phyloP scores from a whole-genome alignment of 2,797 vertebrate species.

The Melanogrammus aeglefinus region DNA sequence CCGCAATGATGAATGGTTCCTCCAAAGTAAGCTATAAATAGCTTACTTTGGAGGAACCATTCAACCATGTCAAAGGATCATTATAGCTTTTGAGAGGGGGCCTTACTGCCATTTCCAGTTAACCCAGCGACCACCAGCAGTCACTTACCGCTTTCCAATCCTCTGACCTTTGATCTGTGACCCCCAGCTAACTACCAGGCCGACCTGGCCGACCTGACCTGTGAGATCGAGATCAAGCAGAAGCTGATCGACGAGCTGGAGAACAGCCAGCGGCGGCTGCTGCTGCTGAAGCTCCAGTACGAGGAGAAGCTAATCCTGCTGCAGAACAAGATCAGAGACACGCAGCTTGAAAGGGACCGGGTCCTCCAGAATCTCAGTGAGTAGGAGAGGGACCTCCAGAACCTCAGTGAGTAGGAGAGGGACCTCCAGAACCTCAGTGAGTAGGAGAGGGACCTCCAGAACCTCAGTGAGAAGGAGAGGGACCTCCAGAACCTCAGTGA shows the following conservation, averaged over 20 bases:
- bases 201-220: slow-evolving; percentile 92
- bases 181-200: slow-evolving; percentile 86
- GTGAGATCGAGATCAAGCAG: slow-evolving; percentile 99
- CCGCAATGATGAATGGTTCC: too few species aligned
- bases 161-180: background rate
- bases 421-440: too few species aligned
- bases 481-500: too few species aligned
- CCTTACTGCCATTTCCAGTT: background rate
- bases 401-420: too few species aligned
- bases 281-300: slow-evolving; percentile 93
- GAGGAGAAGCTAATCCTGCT: slow-evolving; percentile 95
- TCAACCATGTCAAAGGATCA: too few species aligned
- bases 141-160: background rate
- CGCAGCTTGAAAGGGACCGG: slow-evolving; percentile 92
- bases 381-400: too few species aligned
- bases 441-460: too few species aligned
- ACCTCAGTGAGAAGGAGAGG: too few species aligned
- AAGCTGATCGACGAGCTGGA: slow-evolving; percentile 97
- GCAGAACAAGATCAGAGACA: slow-evolving; percentile 97
- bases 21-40: too few species aligned
- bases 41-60: too few species aligned
- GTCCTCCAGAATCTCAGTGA: slow-evolving; percentile 93
- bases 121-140: background rate
- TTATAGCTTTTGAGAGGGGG: too few species aligned
- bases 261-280: slow-evolving; percentile 92